Evolutionary conservation across 2,797 vertebrate genomes (phyloP).

Genomic region (Anguilla marmorata): DNA sequence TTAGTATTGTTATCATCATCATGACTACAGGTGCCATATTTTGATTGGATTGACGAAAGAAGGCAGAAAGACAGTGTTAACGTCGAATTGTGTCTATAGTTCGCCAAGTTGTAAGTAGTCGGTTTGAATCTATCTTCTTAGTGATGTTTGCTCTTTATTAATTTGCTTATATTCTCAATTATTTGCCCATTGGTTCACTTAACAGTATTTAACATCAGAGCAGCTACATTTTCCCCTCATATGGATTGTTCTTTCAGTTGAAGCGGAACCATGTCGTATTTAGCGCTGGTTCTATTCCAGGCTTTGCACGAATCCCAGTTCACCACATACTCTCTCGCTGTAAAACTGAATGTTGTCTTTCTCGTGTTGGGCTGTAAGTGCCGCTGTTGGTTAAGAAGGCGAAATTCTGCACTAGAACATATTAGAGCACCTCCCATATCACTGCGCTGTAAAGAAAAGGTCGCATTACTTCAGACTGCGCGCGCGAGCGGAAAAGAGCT

Average conservation of each 20-base stretch:
- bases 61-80: background rate
- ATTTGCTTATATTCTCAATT: background rate
- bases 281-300: background rate
- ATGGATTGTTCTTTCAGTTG: background rate
- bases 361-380: constrained; percentile 29
- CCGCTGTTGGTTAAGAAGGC: constrained; percentile 32
- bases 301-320: no score
- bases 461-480: background rate
- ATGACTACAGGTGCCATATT: background rate
- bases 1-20: background rate
- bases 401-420: background rate
- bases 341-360: background rate
- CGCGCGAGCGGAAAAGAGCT: background rate
- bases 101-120: no score
- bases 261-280: background rate
- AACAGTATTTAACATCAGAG: background rate
- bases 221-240: background rate
- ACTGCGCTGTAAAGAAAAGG: background rate
- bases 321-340: background rate
- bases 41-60: background rate
- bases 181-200: background rate
- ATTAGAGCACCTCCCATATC: constrained; percentile 15
- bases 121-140: no score
- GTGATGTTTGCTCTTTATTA: no score
- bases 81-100: background rate